phyloP scores from a whole-genome alignment of 2,888 invertebrate genomes.

The Hemistola chrysoprasaria region DNA sequence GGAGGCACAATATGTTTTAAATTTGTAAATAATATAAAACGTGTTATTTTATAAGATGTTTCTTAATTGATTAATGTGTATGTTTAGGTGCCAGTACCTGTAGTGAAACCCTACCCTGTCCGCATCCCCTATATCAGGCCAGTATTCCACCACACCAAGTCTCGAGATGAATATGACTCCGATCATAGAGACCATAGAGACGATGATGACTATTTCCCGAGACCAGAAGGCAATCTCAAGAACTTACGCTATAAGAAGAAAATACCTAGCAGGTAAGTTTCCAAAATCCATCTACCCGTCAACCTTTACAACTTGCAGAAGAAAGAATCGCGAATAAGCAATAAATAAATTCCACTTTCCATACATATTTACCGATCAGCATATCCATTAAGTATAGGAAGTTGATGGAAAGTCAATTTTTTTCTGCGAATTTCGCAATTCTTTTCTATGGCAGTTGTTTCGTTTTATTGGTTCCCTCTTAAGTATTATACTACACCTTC shows the following conservation, averaged over 20 bases:
- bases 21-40: slow-evolving; percentile 7
- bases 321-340: no score
- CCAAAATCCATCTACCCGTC: no score
- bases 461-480: no score
- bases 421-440: no score
- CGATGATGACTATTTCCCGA: slow-evolving; percentile 58
- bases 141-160: slow-evolving; percentile 70
- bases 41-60: background rate
- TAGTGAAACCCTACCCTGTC: slow-evolving; percentile 88
- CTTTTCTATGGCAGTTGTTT: no score
- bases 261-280: slow-evolving; percentile 57
- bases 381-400: no score
- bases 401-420: no score
- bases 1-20: no score
- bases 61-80: slow-evolving; percentile 1
- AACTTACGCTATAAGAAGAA: slow-evolving; percentile 48
- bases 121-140: slow-evolving; percentile 85
- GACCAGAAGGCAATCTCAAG: slow-evolving; percentile 56
- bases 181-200: slow-evolving; percentile 39
- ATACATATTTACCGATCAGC: no score
- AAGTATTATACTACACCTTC: no score
- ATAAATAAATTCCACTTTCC: no score
- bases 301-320: no score
- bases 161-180: slow-evolving; percentile 54
- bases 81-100: slow-evolving; percentile 84